Percentiles rank a stretch among this genome's conserved stretches.
Conservation (phyloP, 1,140 invertebrate genomes). For the Heliconius congener region DNA sequence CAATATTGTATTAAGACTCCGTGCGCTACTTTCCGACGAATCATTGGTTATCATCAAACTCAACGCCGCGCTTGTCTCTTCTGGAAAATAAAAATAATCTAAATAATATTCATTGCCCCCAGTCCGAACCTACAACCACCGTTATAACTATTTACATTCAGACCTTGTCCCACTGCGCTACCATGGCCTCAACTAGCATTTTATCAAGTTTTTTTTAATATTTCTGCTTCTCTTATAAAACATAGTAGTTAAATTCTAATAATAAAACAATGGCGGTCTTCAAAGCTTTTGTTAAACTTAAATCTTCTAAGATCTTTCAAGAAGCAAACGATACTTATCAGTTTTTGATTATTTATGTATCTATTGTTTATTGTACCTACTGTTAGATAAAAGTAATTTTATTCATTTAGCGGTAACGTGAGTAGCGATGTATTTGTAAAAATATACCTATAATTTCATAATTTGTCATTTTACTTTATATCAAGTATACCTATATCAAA, state of each 20-base stretch:
- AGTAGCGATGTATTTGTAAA: neutral
- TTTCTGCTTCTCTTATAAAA: neutral
- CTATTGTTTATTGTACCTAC: neutral
- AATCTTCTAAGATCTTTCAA: constrained; percentile 1
- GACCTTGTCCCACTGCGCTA: too few species aligned
- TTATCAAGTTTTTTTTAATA: neutral
- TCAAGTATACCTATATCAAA: too few species aligned
- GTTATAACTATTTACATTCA: too few species aligned
- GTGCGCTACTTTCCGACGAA: too few species aligned
- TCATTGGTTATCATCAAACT: too few species aligned
- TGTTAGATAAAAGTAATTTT: neutral
- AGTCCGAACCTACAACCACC: too few species aligned
- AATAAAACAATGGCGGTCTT: neutral
- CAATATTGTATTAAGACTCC: too few species aligned
- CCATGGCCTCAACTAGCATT: neutral
- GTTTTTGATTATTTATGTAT: neutral
- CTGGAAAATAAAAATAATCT: too few species aligned
- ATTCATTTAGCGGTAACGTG: neutral
- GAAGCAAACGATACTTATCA: neutral
- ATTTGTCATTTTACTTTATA: too few species aligned
- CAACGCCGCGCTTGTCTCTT: too few species aligned
- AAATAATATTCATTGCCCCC: too few species aligned
- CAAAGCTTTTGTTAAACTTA: neutral
- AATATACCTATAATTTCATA: too few species aligned
- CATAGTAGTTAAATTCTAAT: neutral